Conservation (phyloP, 2,113 vertebrate genomes). For the Formicarius rufipectus region DNA sequence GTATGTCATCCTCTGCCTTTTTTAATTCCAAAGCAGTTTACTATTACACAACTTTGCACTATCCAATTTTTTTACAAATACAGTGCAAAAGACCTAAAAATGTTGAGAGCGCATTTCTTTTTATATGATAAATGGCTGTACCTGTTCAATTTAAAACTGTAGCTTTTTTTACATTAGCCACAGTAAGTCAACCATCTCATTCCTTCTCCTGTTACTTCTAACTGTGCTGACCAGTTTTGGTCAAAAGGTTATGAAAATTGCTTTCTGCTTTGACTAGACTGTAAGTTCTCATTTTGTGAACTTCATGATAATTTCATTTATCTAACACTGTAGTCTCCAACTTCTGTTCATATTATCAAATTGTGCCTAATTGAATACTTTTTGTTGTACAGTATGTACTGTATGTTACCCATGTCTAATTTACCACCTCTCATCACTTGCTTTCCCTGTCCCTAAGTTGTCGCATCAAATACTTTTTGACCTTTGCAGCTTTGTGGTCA, state of each 20-base stretch:
- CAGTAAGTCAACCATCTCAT: not conserved
- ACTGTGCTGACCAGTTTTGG: not conserved
- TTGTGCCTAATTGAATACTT: slow-evolving; percentile 38
- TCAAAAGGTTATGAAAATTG: not conserved
- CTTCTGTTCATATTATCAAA: slow-evolving; percentile 6
- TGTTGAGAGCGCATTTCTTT: not conserved
- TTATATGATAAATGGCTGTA: not conserved
- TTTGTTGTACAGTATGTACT: slow-evolving; percentile 47
- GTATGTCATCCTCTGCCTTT: not conserved
- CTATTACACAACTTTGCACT: not conserved
- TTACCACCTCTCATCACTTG: slow-evolving; percentile 26
- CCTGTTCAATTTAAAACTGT: not conserved
- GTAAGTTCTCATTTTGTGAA: slow-evolving; percentile 23
- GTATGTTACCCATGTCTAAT: slow-evolving; percentile 47
- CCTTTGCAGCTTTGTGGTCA: slow-evolving; percentile 46
- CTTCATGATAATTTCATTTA: slow-evolving; percentile 19
- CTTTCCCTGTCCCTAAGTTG: slow-evolving; percentile 28
- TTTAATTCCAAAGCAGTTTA: not conserved
- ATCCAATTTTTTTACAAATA: not conserved
- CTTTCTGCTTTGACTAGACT: slow-evolving; percentile 6
- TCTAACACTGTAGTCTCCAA: slow-evolving; percentile 24
- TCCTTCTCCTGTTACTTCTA: not conserved
- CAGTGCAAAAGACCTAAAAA: not conserved
- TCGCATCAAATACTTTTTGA: slow-evolving; percentile 14
- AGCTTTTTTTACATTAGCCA: not conserved